phyloP scores from a whole-genome alignment of 2,797 vertebrate genomes.

The Sebastes matsubarae region DNA sequence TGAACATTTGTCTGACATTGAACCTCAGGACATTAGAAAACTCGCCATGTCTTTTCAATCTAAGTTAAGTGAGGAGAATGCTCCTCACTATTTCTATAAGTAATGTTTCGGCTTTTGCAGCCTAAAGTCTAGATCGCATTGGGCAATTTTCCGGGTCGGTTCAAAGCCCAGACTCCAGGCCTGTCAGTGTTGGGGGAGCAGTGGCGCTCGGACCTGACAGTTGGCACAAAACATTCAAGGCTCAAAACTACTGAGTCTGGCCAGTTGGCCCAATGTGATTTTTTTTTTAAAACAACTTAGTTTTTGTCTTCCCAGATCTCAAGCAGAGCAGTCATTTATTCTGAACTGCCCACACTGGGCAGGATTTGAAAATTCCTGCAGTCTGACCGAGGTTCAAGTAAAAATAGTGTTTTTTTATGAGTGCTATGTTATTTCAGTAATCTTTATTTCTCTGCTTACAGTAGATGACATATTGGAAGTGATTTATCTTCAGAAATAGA shows the following conservation, averaged over 20 bases:
- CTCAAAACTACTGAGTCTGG: conserved; percentile 8
- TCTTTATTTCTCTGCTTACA: neutral
- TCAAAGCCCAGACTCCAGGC: conserved; percentile 13
- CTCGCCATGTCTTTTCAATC: neutral
- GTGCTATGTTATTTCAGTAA: neutral
- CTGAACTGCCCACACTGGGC: conserved; percentile 3
- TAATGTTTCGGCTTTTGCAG: neutral
- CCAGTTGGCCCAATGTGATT: neutral
- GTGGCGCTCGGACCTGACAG: conserved; percentile 1
- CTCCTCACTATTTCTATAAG: neutral
- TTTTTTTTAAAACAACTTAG: conserved; percentile 9
- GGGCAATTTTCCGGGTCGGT: conserved; percentile 28
- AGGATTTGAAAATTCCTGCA: conserved; percentile 3
- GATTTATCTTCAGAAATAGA: neutral
- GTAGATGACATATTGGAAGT: neutral
- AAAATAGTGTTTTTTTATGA: conserved; percentile 10
- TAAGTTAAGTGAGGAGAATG: neutral
- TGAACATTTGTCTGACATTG: neutral
- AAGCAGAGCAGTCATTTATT: conserved; percentile 15
- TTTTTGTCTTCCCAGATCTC: conserved; percentile 27
- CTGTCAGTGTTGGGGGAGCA: conserved; percentile 1
- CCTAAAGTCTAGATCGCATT: conserved; percentile 1
- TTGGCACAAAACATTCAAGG: conserved; percentile 11
- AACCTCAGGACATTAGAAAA: neutral
- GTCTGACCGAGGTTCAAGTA: neutral